Base-by-base conservation (phyloP, 2,888 invertebrate species). In the Barypeithes pellucidus region DNA sequence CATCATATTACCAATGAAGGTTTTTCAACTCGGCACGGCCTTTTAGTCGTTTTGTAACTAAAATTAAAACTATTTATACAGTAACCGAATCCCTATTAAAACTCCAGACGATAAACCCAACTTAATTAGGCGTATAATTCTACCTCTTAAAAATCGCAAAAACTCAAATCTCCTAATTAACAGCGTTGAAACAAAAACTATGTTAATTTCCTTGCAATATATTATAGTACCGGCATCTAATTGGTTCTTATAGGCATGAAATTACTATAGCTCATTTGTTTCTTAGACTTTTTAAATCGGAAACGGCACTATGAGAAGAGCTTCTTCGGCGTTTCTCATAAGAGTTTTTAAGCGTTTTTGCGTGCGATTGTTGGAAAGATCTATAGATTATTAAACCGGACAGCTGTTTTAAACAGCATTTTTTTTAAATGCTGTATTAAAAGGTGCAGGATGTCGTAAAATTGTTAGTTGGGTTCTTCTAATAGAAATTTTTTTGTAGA, bases 181-280 rank as follows among this genome's bases (percentile, higher is more conserved):
- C 39, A 39, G 29, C 5, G 39, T 39, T 22, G 29, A 63, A 63
- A 50, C 50, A 61, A 60, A 60, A 59, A 59, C 24, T 43, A 14
- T 3, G 14, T 24, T 68, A 68, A 68, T 61, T 50, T 68, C 47
- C 52, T 61, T 61, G 60, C 45, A 60, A 36, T 18, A 14, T 20
- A 68, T 61, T 61, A 39, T 39, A 39, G 12, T 39, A 39, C 4
- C 43, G 43, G 43, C 43, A 16, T 47, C 47, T 47, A 20, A 62
- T 57, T 18, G 33, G 33, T 57, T 52, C 54, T 69, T 52, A 43
- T 36, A 61, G 43, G 43, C 54, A 69, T 63, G 50, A 69, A 69
- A 69, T 69, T 69, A 63, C 62, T 50, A 9, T 8, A 57, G 29
- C 59, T 62, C 54, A 69, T 69, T 50, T 69, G 62, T 69, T 69